Evolutionary conservation across 92 coral and sea anemone species (phyloP).

Genomic region (Micromussa lordhowensis): DNA sequence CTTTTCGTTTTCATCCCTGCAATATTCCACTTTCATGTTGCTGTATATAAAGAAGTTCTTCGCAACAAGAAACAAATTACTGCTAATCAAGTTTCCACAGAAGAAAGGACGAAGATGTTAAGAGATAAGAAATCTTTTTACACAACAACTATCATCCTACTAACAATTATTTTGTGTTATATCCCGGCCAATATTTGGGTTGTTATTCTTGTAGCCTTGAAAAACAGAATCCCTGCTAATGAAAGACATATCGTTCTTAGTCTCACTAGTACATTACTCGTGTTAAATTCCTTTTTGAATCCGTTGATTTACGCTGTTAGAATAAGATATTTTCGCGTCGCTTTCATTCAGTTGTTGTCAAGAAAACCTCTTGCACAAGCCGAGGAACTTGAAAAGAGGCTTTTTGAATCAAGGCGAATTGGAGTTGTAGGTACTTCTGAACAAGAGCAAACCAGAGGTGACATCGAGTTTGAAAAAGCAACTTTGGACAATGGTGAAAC

Average conservation of each 20-base stretch:
- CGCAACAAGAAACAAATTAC: too few relatives aligned
- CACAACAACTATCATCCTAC: not conserved
- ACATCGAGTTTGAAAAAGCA: not conserved
- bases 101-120: not conserved
- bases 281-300: conserved; percentile 4
- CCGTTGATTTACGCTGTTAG: conserved; percentile 5
- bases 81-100: too few relatives aligned
- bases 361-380: conserved; percentile 3
- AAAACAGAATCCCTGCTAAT: not conserved
- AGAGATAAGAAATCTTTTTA: not conserved
- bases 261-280: not conserved
- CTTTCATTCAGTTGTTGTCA: conserved; percentile 8
- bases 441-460: not conserved
- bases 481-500: not conserved
- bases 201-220: not conserved
- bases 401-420: not conserved
- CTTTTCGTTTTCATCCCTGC: not conserved
- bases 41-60: too few relatives aligned
- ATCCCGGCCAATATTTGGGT: not conserved
- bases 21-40: not conserved
- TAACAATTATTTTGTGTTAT: conserved; percentile 7
- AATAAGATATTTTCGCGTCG: not conserved
- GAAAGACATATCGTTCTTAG: not conserved
- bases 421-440: not conserved
- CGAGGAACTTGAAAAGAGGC: not conserved